Percentiles rank a stretch among this genome's conserved stretches.
These are phyloP conservation scores for Caenorhabditis afra DNA, from an alignment of 2,888 invertebrate genomes.

Conservation along the genomic window DNA sequence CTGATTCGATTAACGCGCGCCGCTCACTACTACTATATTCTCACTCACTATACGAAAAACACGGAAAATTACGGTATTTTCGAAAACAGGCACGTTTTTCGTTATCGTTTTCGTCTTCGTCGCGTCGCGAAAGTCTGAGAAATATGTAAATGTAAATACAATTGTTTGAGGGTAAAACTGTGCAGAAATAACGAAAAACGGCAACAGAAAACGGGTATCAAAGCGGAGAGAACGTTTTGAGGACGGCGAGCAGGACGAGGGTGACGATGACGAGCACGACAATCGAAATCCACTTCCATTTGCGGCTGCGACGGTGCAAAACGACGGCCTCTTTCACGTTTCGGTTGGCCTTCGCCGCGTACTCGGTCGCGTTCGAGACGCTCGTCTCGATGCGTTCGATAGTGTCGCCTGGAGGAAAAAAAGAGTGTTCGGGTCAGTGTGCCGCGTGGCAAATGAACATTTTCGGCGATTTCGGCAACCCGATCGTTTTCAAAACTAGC, in stretches of 20 bases:
- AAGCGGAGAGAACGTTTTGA: conserved; percentile 18
- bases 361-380: conserved; percentile 45
- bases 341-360: conserved; percentile 46
- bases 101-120: too few species aligned
- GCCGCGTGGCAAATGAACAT: not conserved
- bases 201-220: not conserved
- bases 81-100: too few species aligned
- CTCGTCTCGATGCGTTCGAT: conserved; percentile 61
- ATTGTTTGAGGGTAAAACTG: too few species aligned
- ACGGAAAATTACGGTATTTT: too few species aligned
- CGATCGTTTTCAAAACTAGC: not conserved
- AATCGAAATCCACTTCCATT: conserved; percentile 27
- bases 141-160: too few species aligned
- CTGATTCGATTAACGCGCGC: too few species aligned
- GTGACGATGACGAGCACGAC: conserved; percentile 15
- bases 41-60: too few species aligned
- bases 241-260: not conserved
- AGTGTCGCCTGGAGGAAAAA: conserved; percentile 53
- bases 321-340: conserved; percentile 56
- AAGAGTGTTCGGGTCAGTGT: too few species aligned
- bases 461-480: too few species aligned
- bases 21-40: too few species aligned
- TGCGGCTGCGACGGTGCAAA: conserved; percentile 11
- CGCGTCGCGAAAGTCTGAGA: too few species aligned
- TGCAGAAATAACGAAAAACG: too few species aligned